Evolutionary conservation across 2,113 vertebrate species (phyloP).

Genomic region (Oostethus manadensis): DNA sequence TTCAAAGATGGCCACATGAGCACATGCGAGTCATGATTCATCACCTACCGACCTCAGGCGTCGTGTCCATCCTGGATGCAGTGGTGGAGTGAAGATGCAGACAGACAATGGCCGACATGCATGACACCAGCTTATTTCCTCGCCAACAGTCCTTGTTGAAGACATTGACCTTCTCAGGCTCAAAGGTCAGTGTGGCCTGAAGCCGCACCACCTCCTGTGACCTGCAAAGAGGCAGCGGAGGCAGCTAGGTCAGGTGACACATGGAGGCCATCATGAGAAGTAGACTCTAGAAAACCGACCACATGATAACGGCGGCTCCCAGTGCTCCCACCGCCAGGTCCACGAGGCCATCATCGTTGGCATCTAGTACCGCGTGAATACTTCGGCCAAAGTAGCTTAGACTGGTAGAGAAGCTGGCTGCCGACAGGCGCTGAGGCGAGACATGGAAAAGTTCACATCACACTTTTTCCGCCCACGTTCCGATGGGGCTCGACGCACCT

Average conservation of each 20-base stretch:
- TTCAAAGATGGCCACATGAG: not conserved
- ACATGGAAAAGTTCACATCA: not conserved
- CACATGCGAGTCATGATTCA: no score
- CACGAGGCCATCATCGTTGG: slow-evolving; percentile 80
- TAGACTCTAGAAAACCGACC: slow-evolving; percentile 66
- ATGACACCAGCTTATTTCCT: slow-evolving; percentile 83
- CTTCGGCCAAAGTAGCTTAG: slow-evolving; percentile 90
- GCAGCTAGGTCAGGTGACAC: not conserved
- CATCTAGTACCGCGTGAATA: slow-evolving; percentile 84
- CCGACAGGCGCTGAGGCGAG: slow-evolving; percentile 75
- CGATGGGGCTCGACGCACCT: slow-evolving; percentile 69
- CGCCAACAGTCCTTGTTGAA: slow-evolving; percentile 87
- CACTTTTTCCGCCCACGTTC: not conserved
- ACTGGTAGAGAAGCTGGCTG: slow-evolving; percentile 59
- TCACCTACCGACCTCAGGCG: slow-evolving; percentile 38
- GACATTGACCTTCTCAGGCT: slow-evolving; percentile 89
- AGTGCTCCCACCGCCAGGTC: slow-evolving; percentile 87
- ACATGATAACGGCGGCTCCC: slow-evolving; percentile 82
- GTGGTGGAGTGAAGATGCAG: slow-evolving; percentile 77
- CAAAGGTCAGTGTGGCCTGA: slow-evolving; percentile 78
- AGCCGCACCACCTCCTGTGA: slow-evolving; percentile 85
- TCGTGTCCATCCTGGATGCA: not conserved
- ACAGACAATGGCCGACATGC: slow-evolving; percentile 80
- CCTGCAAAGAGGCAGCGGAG: slow-evolving; percentile 62
- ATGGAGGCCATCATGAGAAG: not conserved